These are phyloP conservation scores for Rotaria macrura DNA, from an alignment of 2,888 invertebrate species.

Conservation along the genomic window DNA sequence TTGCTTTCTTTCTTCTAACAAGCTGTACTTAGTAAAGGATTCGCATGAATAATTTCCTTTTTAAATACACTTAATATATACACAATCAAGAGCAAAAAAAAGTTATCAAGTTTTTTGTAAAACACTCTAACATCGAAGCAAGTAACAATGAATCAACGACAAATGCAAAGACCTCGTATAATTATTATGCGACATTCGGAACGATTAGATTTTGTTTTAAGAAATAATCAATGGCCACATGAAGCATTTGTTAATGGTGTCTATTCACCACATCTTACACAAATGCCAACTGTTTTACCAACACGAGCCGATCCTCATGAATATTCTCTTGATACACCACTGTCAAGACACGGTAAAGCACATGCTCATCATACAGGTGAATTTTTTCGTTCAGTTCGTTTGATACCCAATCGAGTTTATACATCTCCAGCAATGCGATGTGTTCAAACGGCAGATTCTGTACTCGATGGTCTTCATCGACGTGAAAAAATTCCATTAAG, in stretches of 20 bases:
- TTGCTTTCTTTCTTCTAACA: neutral
- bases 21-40: neutral
- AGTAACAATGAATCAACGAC: neutral
- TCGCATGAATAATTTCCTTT: neutral
- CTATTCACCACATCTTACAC: neutral
- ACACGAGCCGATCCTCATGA: neutral
- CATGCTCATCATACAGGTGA: constrained; percentile 21
- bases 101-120: neutral
- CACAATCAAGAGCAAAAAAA: neutral
- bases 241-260: neutral
- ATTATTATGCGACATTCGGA: neutral
- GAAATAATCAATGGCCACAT: neutral
- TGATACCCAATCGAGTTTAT: neutral
- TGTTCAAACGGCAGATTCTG: neutral
- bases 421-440: constrained; percentile 4
- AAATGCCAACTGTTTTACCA: constrained; percentile 1
- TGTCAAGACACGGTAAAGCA: neutral
- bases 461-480: neutral
- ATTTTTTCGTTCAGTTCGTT: neutral
- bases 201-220: neutral
- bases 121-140: neutral
- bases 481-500: neutral
- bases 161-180: neutral
- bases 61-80: neutral
- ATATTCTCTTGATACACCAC: constrained; percentile 6